Conservation (phyloP, 1,140 invertebrate genomes). For the Diuraphis noxia region DNA sequence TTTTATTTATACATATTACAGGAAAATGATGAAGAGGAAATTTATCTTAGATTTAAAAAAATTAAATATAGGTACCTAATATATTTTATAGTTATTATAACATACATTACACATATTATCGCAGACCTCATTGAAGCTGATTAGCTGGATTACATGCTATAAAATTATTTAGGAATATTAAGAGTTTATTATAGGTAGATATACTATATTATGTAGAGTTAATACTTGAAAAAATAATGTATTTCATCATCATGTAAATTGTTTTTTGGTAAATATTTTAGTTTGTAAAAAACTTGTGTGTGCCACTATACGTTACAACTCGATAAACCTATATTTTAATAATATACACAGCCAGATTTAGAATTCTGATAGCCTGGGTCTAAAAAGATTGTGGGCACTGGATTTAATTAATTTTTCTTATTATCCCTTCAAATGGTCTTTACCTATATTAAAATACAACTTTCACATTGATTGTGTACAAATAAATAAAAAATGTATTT, state of each 20-base stretch:
- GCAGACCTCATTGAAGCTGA: neutral
- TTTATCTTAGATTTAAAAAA: neutral
- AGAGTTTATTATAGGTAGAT: neutral
- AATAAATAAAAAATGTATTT: too few relatives aligned
- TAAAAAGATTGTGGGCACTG: too few relatives aligned
- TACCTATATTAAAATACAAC: too few relatives aligned
- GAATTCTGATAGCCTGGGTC: too few relatives aligned
- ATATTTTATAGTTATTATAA: too few relatives aligned
- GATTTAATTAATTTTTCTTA: too few relatives aligned
- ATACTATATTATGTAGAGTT: neutral
- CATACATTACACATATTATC: neutral
- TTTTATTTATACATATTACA: neutral
- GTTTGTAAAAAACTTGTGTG: too few relatives aligned
- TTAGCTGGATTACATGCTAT: neutral
- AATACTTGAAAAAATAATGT: neutral
- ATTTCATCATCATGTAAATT: neutral
- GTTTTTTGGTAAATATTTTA: neutral
- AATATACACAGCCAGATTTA: neutral
- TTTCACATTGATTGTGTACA: too few relatives aligned
- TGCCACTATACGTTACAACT: too few relatives aligned
- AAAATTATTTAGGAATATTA: neutral
- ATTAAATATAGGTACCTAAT: neutral
- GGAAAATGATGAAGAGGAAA: neutral
- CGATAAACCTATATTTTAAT: neutral
- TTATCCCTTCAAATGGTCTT: too few relatives aligned